These are phyloP conservation scores for Zoanthus sansibaricus DNA, from an alignment of 92 coral and sea anemone genomes.

Conservation along the genomic window DNA sequence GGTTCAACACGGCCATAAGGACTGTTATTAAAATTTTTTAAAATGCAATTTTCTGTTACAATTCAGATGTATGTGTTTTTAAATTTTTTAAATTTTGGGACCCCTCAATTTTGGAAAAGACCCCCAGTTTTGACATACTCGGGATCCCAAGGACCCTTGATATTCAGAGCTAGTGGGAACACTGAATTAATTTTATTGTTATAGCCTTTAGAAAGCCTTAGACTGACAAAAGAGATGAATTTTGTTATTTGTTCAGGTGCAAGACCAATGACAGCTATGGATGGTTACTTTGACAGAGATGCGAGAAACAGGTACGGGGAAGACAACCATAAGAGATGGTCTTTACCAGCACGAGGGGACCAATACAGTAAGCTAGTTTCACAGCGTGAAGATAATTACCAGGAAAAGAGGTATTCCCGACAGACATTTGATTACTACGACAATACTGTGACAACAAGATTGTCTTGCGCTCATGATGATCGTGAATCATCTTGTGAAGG, in stretches of 20 bases:
- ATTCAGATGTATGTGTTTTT: no score
- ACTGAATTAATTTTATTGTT: no score
- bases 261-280: conserved; percentile 18
- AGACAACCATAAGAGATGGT: conserved; percentile 41
- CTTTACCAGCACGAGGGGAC: conserved; percentile 16
- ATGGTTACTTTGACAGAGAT: conserved; percentile 17
- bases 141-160: no score
- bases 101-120: no score
- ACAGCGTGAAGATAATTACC: background rate
- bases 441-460: background rate
- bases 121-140: no score
- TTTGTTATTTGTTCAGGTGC: background rate
- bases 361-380: background rate
- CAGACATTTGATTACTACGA: background rate
- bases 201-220: no score
- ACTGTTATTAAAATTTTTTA: no score
- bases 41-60: no score
- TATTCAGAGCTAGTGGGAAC: no score
- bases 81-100: no score
- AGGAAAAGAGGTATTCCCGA: background rate
- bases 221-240: no score
- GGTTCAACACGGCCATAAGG: no score
- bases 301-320: background rate
- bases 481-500: conserved; percentile 4
- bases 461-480: background rate